Percentiles rank a stretch among this genome's conserved stretches.
Conservation (phyloP, 2,797 vertebrate genomes). For the Garrulus glandarius region DNA sequence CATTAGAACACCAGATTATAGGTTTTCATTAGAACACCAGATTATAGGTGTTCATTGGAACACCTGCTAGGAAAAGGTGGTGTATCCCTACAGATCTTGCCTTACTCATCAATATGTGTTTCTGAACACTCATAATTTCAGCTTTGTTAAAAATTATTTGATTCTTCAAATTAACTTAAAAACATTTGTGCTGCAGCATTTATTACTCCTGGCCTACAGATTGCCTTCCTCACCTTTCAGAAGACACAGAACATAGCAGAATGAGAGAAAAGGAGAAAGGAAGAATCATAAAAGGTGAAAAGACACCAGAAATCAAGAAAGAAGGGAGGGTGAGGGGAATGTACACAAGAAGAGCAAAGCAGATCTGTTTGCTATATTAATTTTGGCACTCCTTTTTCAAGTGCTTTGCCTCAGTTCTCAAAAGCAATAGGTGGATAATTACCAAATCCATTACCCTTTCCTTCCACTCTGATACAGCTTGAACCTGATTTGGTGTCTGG, state of each 20-base stretch:
- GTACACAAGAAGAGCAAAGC: not conserved
- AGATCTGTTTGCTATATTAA: not conserved
- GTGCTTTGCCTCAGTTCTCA: not conserved
- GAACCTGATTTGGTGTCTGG: not conserved
- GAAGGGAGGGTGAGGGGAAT: not conserved
- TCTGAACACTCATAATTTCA: not conserved
- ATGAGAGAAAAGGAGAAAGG: not conserved
- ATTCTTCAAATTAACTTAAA: not conserved
- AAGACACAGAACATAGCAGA: not conserved
- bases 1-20: not conserved
- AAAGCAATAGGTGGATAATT: not conserved
- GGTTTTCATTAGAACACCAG: too few relatives aligned
- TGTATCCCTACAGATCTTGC: not conserved
- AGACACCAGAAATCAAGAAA: not conserved
- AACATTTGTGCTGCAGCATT: not conserved
- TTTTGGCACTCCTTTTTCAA: not conserved
- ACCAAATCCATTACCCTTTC: not conserved
- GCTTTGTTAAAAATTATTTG: not conserved
- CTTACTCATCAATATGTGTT: not conserved
- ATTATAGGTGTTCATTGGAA: too few relatives aligned
- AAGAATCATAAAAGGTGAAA: not conserved
- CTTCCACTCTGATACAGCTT: not conserved
- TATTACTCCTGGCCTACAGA: not conserved
- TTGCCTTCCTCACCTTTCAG: not conserved
- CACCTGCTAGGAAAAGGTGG: not conserved